Conservation (phyloP, 2,797 vertebrate genomes). For the Bradypus variegatus region DNA sequence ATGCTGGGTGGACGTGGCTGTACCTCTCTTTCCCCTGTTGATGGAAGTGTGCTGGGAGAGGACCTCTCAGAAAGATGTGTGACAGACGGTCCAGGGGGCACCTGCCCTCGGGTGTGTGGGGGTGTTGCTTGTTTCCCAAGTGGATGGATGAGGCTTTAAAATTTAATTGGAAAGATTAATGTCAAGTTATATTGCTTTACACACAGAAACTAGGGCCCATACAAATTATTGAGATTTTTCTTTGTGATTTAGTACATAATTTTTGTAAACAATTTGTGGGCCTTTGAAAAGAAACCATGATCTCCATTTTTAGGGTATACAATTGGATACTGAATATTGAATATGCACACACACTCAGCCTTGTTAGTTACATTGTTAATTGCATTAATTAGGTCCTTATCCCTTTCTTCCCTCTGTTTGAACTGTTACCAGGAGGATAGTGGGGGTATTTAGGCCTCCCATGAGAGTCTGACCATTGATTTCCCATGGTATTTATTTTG, state of each 20-base stretch:
- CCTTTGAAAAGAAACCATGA: not conserved
- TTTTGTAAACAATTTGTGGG: not conserved
- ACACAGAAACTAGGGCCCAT: not conserved
- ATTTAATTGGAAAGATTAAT: not conserved
- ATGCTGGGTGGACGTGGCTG: fast-evolving
- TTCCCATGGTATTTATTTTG: not conserved
- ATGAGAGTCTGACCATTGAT: fast-evolving
- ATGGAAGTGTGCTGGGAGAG: too few species aligned
- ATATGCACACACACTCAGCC: not conserved
- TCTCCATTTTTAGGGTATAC: not conserved
- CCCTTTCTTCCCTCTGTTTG: not conserved
- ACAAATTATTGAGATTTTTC: not conserved
- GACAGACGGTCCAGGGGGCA: fast-evolving
- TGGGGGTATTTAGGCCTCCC: not conserved
- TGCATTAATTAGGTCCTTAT: fast-evolving
- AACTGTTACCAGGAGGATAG: fast-evolving
- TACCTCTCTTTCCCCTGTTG: not conserved
- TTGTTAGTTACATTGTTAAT: fast-evolving
- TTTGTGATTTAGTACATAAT: not conserved
- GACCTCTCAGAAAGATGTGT: not conserved
- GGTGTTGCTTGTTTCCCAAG: not conserved
- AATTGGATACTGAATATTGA: not conserved
- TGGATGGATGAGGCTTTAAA: not conserved
- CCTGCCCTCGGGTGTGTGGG: not conserved
- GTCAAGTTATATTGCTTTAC: not conserved